Evolutionary conservation across 2,888 invertebrate genomes (phyloP), one percentile per base, ranked within the genome.

Genomic region (Ferdinandea cuprea): DNA sequence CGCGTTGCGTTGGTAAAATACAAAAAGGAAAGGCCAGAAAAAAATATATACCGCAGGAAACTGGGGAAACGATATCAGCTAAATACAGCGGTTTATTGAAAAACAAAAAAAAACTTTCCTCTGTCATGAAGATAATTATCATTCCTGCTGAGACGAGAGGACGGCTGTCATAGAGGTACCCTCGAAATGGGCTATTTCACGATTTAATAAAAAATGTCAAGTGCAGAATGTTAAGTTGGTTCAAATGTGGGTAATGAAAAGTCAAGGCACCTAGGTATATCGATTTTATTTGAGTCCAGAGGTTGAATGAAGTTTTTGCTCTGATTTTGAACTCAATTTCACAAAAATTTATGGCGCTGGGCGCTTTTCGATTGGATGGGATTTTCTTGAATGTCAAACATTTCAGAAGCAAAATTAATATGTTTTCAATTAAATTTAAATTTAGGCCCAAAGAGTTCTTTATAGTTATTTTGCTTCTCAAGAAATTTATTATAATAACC

Each of bases 1-100:
- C 83, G 56, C 73, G 72, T 78, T 83, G 83, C 78, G 66, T 77
- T 76, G 17, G n/a, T n/a, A n/a, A n/a, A n/a, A n/a, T n/a, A n/a
- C n/a, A n/a, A n/a, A n/a, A n/a, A n/a, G n/a, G n/a, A n/a, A n/a
- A n/a, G n/a, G n/a, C n/a, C n/a, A 40, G 13, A 9, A 40, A 40
- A n/a, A 30, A 59, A 48, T 25, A 46, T 28, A 15, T 6, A 15
- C 8, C 2, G 35, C 32, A 30, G 35, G 15, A 54, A 35, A 74
- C 52, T 30, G 13, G 52, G 5, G 32, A 56, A 74, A 40, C 21
- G 37, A 15, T 61, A 61, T 52, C 78, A 37, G 37, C 52, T 74
- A 73, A 73, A 72, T 65, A 44, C 30, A 3, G 13, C 19, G 35
- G 40, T 61, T 73, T 68, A 68, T 79, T 68, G 54, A 37, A 72